Conservation (phyloP, 1,140 invertebrate species). For the Bactericera cockerelli region DNA sequence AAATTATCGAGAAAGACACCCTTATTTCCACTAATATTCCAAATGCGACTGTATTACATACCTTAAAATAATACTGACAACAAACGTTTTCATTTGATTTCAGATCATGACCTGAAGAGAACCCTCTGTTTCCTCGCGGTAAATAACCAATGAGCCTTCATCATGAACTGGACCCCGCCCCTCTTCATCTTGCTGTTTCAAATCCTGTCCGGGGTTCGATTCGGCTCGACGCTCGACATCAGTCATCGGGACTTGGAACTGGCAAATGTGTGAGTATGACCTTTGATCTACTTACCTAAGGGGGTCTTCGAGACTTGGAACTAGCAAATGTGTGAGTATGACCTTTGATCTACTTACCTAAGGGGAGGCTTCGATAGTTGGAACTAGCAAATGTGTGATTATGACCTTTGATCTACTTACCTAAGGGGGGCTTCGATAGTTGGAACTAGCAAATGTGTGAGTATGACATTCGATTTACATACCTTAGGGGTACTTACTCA, state of each 20-base stretch:
- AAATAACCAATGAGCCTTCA: background rate
- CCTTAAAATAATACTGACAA: too few relatives aligned
- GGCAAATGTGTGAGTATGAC: background rate
- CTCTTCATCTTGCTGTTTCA: constrained; percentile 2
- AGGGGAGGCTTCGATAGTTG: background rate
- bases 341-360: too few relatives aligned
- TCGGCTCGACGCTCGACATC: background rate
- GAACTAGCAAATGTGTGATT: background rate
- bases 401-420: too few relatives aligned
- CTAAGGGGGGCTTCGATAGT: background rate
- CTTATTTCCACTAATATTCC: too few relatives aligned
- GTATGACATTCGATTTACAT: too few relatives aligned
- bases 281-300: too few relatives aligned
- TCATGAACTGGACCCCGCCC: background rate
- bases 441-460: background rate
- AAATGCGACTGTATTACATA: too few relatives aligned
- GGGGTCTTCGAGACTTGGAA: constrained; percentile 4
- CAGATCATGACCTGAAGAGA: too few relatives aligned
- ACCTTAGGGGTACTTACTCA: too few relatives aligned
- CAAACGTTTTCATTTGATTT: too few relatives aligned
- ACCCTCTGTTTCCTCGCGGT: too few relatives aligned
- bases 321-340: background rate
- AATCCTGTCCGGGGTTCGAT: background rate
- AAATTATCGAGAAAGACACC: too few relatives aligned
- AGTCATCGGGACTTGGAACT: constrained; percentile 2